phyloP scores from a whole-genome alignment of 2,113 vertebrate genomes.

The Fulica atra region DNA sequence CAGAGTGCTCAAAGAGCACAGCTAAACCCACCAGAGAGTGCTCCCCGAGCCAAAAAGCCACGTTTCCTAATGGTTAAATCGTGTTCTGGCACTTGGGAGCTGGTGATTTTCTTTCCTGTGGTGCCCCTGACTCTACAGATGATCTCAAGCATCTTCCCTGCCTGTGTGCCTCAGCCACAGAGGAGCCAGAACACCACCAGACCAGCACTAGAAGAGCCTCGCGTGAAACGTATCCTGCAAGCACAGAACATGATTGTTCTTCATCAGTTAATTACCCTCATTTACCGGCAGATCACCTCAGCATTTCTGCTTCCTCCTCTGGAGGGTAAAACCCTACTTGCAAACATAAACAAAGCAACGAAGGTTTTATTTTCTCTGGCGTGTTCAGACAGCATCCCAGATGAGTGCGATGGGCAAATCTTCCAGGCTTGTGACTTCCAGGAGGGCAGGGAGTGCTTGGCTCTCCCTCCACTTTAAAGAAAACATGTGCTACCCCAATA shows the following conservation, averaged over 20 bases:
- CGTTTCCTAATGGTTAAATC: neutral
- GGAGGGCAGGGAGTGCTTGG: neutral
- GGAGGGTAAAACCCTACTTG: neutral
- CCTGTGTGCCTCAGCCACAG: neutral
- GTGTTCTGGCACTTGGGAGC: neutral
- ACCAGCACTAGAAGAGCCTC: neutral
- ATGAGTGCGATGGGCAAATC: neutral
- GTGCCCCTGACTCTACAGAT: neutral
- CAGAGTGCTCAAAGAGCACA: fast-evolving
- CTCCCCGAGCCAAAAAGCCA: neutral
- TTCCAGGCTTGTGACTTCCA: neutral
- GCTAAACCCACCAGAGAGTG: neutral
- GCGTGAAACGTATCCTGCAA: neutral
- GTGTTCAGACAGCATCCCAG: neutral
- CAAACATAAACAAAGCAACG: fast-evolving
- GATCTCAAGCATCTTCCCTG: neutral
- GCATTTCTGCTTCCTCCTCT: neutral
- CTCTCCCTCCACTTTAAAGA: neutral
- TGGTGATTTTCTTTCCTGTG: neutral
- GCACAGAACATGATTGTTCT: fast-evolving
- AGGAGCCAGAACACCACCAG: neutral
- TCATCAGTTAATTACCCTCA: neutral
- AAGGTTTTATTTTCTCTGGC: neutral
- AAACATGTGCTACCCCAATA: neutral
- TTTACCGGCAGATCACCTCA: neutral